These are phyloP conservation scores for Sardinella longiceps DNA, from an alignment of 2,797 vertebrate genomes.

Conservation along the genomic window DNA sequence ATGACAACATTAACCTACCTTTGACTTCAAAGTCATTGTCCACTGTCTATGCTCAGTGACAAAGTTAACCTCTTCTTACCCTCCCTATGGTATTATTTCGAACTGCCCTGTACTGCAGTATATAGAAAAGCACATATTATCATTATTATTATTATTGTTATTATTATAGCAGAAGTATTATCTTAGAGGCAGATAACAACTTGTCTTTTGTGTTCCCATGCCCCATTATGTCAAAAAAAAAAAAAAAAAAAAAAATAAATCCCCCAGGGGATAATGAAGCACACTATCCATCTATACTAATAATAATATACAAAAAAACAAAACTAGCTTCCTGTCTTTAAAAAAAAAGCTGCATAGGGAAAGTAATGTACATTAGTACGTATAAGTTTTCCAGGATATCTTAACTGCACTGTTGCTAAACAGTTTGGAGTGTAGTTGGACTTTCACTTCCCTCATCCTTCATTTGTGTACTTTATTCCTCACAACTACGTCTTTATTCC, in stretches of 20 bases:
- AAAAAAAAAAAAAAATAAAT: no score
- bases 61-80: constrained; percentile 75
- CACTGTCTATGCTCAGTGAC: constrained; percentile 52
- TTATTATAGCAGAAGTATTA: background rate
- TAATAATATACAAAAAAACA: no score
- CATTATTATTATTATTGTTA: background rate
- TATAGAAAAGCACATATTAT: background rate
- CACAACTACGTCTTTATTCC: background rate
- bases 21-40: constrained; percentile 57
- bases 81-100: constrained; percentile 5
- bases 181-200: no score
- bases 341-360: background rate
- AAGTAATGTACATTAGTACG: background rate
- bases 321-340: background rate
- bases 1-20: constrained; percentile 61
- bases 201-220: no score
- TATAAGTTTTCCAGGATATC: background rate
- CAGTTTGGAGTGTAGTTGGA: background rate
- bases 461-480: background rate
- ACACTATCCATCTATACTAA: no score
- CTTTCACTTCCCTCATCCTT: no score
- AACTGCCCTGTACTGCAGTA: background rate
- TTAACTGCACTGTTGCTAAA: background rate
- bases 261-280: no score
- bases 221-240: no score